Percentiles rank a stretch among this genome's conserved stretches.
These are phyloP conservation scores for Toxonevra muliebris DNA, from an alignment of 2,888 invertebrate genomes.

Conservation along the genomic window DNA sequence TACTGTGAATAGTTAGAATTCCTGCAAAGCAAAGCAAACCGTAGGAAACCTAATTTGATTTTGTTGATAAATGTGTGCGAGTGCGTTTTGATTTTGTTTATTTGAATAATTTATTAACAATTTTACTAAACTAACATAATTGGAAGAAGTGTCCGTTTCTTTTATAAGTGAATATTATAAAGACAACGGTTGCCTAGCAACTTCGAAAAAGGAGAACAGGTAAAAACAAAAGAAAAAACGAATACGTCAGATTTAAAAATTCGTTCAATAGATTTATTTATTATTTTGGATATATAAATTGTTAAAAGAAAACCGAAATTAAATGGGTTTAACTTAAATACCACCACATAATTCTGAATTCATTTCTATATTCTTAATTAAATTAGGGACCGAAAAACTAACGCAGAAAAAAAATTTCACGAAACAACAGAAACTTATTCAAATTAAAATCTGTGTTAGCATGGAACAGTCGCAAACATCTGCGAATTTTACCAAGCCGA, in stretches of 20 bases:
- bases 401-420: not conserved
- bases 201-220: slow-evolving; percentile 15
- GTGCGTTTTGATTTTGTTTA: not conserved
- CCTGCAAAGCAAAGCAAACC: not conserved
- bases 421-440: not conserved
- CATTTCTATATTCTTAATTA: slow-evolving; percentile 19
- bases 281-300: not conserved
- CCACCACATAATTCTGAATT: not conserved
- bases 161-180: not conserved
- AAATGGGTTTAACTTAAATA: not conserved
- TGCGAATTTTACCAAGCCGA: not conserved
- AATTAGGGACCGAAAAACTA: slow-evolving; percentile 21
- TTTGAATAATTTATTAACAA: slow-evolving; percentile 6
- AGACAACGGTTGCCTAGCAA: slow-evolving; percentile 2
- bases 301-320: not conserved
- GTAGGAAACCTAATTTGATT: not conserved
- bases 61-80: not conserved
- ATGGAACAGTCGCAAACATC: slow-evolving; percentile 3
- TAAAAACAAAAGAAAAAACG: slow-evolving; percentile 24
- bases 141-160: too few relatives aligned
- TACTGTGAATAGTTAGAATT: too few relatives aligned
- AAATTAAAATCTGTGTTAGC: not conserved
- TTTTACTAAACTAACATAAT: not conserved
- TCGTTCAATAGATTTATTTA: not conserved
- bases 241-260: not conserved